Percentiles rank a stretch among this genome's conserved stretches.
Evolutionary conservation across 2,113 vertebrate genomes (phyloP).

Genomic region (Podarcis raffonei): DNA sequence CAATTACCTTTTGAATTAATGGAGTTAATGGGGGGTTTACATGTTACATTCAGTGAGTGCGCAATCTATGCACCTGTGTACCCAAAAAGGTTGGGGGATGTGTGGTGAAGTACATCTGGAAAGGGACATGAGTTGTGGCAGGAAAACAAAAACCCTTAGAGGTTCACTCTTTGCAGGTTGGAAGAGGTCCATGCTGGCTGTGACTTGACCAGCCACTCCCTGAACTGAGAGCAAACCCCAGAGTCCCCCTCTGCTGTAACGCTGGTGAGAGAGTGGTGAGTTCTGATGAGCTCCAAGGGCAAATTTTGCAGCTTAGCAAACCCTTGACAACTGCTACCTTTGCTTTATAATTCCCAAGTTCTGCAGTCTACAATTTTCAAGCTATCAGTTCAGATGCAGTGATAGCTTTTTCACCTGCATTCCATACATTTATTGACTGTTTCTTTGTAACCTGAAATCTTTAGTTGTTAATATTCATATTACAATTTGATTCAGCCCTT

Average conservation of each 20-base stretch:
- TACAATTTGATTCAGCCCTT: constrained; percentile 34
- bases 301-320: not conserved
- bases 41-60: too few relatives aligned
- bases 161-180: not conserved
- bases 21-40: too few relatives aligned
- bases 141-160: not conserved
- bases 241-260: not conserved
- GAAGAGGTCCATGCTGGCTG: not conserved
- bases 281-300: not conserved
- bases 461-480: constrained; percentile 42
- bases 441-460: constrained; percentile 36
- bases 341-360: not conserved
- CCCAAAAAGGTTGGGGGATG: not conserved
- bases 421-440: not conserved
- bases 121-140: not conserved
- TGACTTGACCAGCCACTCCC: not conserved
- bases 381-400: too few relatives aligned
- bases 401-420: not conserved
- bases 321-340: not conserved
- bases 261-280: not conserved
- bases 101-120: not conserved
- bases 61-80: too few relatives aligned
- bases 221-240: not conserved
- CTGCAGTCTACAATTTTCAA: not conserved
- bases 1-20: not conserved